Evolutionary conservation across 2,113 vertebrate genomes (phyloP).

Genomic region (Sinosuthora webbiana): DNA sequence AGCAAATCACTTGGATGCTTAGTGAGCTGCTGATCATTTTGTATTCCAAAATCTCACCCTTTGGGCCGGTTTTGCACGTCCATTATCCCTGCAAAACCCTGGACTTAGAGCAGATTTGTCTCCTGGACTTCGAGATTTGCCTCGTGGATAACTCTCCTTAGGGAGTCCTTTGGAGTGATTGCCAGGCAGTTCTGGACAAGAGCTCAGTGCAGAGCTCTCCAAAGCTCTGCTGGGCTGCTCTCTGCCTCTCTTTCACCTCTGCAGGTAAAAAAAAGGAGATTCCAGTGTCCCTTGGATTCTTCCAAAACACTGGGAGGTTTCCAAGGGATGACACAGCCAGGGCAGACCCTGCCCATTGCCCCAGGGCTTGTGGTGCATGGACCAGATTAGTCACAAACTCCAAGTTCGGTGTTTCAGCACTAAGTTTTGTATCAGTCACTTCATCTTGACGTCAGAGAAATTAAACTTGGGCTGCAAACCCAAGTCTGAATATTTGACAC

Average conservation of each 20-base stretch:
- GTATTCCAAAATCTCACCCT: background rate
- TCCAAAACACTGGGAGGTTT: background rate
- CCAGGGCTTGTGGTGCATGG: background rate
- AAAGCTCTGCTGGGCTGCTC: background rate
- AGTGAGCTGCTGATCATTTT: background rate
- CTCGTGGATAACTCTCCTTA: background rate
- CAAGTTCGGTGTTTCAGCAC: background rate
- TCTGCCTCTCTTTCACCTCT: background rate
- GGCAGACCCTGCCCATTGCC: background rate
- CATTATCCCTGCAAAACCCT: background rate
- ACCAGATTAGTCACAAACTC: slow-evolving; percentile 18
- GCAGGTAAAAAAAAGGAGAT: background rate
- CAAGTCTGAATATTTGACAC: background rate
- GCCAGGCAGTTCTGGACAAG: background rate
- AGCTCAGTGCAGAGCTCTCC: background rate
- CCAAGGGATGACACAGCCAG: background rate
- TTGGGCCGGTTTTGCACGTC: background rate
- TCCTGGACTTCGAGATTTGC: background rate
- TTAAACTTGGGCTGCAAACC: background rate
- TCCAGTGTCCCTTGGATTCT: background rate
- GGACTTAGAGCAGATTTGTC: background rate
- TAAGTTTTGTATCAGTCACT: background rate
- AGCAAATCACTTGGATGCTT: background rate
- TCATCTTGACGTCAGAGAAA: slow-evolving; percentile 25
- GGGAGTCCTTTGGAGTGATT: background rate